Evolutionary conservation across 1,140 invertebrate genomes (phyloP).

Genomic region (Calephelis virginiensis): DNA sequence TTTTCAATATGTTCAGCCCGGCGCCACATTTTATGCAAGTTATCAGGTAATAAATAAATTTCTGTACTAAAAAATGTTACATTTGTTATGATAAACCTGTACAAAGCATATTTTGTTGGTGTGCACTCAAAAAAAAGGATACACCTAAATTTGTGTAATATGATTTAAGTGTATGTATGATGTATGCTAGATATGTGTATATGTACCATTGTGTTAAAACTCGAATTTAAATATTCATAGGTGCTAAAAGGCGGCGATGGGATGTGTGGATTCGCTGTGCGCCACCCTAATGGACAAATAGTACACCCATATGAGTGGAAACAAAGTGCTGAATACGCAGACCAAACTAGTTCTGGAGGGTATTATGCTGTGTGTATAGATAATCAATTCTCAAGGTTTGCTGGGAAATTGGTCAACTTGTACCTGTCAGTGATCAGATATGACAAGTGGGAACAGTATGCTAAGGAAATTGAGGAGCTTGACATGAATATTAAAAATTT

Average conservation of each 20-base stretch:
- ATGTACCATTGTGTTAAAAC: too few species aligned
- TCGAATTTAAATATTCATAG: constrained; percentile 61
- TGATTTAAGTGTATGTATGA: not conserved
- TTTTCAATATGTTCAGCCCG: constrained; percentile 93
- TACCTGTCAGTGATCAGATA: constrained; percentile 96
- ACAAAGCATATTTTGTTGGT: not conserved
- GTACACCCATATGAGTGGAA: constrained; percentile 95
- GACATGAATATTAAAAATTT: constrained; percentile 94
- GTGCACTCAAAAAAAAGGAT: too few species aligned
- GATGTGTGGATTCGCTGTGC: constrained; percentile 93
- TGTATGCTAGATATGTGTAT: too few species aligned
- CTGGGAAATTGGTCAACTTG: constrained; percentile 94
- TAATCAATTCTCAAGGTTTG: constrained; percentile 96
- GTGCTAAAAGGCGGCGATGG: constrained; percentile 94
- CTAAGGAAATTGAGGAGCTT: constrained; percentile 92
- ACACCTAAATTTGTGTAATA: not conserved
- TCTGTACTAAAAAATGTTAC: constrained; percentile 27
- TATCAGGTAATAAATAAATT: constrained; percentile 86
- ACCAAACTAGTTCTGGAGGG: constrained; percentile 86
- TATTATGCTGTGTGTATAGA: constrained; percentile 97
- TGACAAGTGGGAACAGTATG: constrained; percentile 95
- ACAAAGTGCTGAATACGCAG: constrained; percentile 91
- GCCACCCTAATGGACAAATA: constrained; percentile 89
- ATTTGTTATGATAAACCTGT: too few species aligned
- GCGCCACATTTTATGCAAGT: constrained; percentile 95